Percentiles rank a stretch among this genome's conserved stretches.
These are phyloP conservation scores for Scolanthus callimorphus DNA, from an alignment of 92 coral and sea anemone genomes.

Conservation along the genomic window DNA sequence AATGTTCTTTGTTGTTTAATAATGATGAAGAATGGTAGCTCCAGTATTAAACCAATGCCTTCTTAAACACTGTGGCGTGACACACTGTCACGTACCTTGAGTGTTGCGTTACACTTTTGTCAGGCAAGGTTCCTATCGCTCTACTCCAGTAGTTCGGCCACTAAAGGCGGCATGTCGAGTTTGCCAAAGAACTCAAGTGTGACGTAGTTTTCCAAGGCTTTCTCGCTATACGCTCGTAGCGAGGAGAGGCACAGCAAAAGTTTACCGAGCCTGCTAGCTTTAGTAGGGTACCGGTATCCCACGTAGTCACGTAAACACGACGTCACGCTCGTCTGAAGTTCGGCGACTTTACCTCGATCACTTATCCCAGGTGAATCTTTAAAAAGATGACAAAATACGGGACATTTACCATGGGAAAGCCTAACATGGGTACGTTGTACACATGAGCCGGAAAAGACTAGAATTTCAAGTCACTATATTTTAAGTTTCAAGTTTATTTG, in stretches of 20 bases:
- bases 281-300: slow-evolving; percentile 47
- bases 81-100: slow-evolving; percentile 2
- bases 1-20: no score
- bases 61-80: not conserved
- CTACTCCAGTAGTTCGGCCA: slow-evolving; percentile 81
- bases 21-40: no score
- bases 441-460: no score
- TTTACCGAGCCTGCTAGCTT: slow-evolving; percentile 83
- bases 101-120: not conserved
- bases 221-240: slow-evolving; percentile 85
- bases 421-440: no score
- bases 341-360: slow-evolving; percentile 67
- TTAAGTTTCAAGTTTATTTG: no score
- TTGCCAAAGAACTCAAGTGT: slow-evolving; percentile 95
- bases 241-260: slow-evolving; percentile 90
- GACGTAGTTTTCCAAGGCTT: slow-evolving; percentile 88
- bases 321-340: slow-evolving; percentile 73
- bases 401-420: no score
- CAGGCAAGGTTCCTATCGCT: slow-evolving; percentile 9
- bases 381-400: not conserved
- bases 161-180: slow-evolving; percentile 96
- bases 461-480: no score
- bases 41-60: no score
- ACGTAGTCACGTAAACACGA: slow-evolving; percentile 81
- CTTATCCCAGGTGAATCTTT: slow-evolving; percentile 85